Conservation (phyloP, 1,140 invertebrate species). For the Dendrolimus punctatus region DNA sequence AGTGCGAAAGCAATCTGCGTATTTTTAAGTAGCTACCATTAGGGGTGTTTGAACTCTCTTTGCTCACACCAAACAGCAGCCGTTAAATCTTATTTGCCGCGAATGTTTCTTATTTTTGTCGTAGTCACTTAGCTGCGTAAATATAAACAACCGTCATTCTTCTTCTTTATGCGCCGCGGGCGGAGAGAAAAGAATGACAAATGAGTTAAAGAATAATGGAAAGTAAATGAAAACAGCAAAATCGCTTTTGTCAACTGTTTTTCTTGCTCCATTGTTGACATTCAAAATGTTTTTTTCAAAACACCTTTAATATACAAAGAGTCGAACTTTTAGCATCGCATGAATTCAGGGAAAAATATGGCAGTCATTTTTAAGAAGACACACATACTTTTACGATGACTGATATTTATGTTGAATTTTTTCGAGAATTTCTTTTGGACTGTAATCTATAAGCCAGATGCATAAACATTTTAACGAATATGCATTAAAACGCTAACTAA, state of each 20-base stretch:
- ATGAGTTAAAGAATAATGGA: conserved; percentile 65
- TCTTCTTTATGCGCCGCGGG: conserved; percentile 45
- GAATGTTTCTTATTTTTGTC: conserved; percentile 37
- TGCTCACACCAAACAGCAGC: conserved; percentile 29
- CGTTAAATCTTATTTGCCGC: conserved; percentile 26
- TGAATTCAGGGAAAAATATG: neutral
- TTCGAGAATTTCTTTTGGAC: too few relatives aligned
- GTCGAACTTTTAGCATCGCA: conserved; percentile 17
- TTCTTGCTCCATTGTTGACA: conserved; percentile 30
- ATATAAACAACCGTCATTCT: conserved; percentile 57
- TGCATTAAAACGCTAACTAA: too few relatives aligned
- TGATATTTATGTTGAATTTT: too few relatives aligned
- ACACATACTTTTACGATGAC: too few relatives aligned
- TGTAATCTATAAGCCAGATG: too few relatives aligned
- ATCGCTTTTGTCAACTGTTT: conserved; percentile 54
- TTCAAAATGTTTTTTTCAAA: conserved; percentile 23
- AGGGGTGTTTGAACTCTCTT: conserved; percentile 6
- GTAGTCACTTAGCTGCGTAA: conserved; percentile 53
- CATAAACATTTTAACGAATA: too few relatives aligned
- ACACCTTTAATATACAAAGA: conserved; percentile 14
- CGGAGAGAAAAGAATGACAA: conserved; percentile 60
- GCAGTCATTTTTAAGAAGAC: too few relatives aligned
- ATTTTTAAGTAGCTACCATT: too few relatives aligned
- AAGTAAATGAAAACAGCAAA: conserved; percentile 64
- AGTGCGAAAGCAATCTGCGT: too few relatives aligned